Percentiles rank a stretch among this genome's conserved stretches.
phyloP scores from a whole-genome alignment of 1,140 invertebrate species.

The Heliconius hewitsoni region DNA sequence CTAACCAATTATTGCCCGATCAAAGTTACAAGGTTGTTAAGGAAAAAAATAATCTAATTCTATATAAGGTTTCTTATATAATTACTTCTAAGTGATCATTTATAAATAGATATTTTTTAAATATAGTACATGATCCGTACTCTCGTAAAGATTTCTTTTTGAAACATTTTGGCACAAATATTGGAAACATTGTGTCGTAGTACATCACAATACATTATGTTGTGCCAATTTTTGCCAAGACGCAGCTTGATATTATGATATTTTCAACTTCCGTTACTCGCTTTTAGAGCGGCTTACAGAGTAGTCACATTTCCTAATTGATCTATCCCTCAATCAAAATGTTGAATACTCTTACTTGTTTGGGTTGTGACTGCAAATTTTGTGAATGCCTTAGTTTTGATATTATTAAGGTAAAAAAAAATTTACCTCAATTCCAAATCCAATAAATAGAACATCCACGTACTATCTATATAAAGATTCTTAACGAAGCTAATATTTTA shows the following conservation, averaged over 20 bases:
- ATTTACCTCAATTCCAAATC: not conserved
- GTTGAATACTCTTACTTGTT: conserved; percentile 40
- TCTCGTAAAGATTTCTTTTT: not conserved
- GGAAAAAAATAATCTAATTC: not conserved
- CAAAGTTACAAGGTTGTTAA: conserved; percentile 1
- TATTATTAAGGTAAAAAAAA: conserved; percentile 32
- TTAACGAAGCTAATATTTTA: conserved; percentile 30
- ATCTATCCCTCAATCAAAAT: conserved; percentile 42
- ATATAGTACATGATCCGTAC: no score
- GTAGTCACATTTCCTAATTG: conserved; percentile 48
- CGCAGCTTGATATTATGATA: conserved; percentile 30
- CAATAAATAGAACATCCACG: not conserved
- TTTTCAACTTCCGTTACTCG: conserved; percentile 55
- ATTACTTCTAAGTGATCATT: not conserved
- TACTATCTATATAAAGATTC: not conserved
- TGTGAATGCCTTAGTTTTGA: conserved; percentile 37
- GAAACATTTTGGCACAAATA: conserved; percentile 24
- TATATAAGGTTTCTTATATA: not conserved
- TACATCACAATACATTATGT: conserved; percentile 10
- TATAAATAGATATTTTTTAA: no score
- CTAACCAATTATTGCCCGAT: not conserved
- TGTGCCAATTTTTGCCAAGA: conserved; percentile 31
- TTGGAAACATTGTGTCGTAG: conserved; percentile 28
- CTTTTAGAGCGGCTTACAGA: conserved; percentile 37
- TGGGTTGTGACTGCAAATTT: conserved; percentile 37